These are phyloP conservation scores for Odontomyia ornata DNA, from an alignment of 2,888 invertebrate species.

Conservation along the genomic window DNA sequence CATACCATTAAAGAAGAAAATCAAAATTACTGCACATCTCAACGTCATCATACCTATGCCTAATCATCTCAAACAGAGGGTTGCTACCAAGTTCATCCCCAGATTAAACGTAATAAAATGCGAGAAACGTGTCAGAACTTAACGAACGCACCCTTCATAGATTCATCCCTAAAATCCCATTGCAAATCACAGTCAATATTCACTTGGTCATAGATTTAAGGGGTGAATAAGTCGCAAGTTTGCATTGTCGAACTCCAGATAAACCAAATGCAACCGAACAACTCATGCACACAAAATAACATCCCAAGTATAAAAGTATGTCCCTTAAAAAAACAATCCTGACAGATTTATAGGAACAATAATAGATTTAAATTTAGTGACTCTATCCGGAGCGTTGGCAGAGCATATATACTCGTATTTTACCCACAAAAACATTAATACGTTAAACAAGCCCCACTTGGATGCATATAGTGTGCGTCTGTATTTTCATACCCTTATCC, in stretches of 20 bases:
- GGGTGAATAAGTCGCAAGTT: conserved; percentile 11
- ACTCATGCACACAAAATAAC: background rate
- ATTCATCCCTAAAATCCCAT: conserved; percentile 8
- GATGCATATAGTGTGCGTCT: background rate
- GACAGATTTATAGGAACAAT: conserved; percentile 30
- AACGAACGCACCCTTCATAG: conserved; percentile 29
- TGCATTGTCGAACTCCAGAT: background rate
- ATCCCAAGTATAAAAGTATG: background rate
- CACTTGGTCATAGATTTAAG: background rate
- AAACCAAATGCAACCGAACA: conserved; percentile 4
- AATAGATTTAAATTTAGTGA: conserved; percentile 34
- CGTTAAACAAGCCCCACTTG: background rate
- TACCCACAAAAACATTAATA: background rate
- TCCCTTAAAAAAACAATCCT: conserved; percentile 29
- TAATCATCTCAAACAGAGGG: conserved; percentile 30
- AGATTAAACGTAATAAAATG: conserved; percentile 44
- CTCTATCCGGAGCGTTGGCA: background rate
- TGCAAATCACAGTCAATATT: conserved; percentile 22
- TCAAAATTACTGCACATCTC: conserved; percentile 20
- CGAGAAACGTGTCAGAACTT: conserved; percentile 46
- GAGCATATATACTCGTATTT: background rate
- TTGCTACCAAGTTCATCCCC: background rate
- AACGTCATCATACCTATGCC: background rate
- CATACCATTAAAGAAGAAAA: conserved; percentile 1
- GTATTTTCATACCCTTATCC: background rate